These are phyloP conservation scores for Cybosia mesomella DNA, from an alignment of 2,888 invertebrate genomes.

Conservation along the genomic window DNA sequence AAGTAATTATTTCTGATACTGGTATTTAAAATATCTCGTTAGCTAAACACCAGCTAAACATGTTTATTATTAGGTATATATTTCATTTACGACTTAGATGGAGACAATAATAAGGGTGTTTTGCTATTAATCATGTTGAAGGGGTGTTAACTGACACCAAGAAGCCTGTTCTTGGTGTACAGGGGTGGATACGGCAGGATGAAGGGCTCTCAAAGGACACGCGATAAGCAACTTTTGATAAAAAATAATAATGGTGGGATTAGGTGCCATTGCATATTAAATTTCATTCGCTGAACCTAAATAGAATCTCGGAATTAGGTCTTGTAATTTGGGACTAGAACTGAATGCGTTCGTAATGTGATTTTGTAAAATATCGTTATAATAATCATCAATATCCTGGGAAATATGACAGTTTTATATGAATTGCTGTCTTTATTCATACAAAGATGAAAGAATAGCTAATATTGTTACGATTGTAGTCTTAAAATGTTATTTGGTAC, in stretches of 20 bases:
- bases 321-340: background rate
- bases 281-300: background rate
- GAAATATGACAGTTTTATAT: background rate
- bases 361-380: background rate
- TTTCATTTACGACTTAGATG: background rate
- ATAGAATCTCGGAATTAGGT: background rate
- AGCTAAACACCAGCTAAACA: slow-evolving; percentile 1
- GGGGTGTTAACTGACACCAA: slow-evolving; percentile 17
- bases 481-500: background rate
- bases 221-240: slow-evolving; percentile 35
- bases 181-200: slow-evolving; percentile 23
- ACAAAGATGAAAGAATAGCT: background rate
- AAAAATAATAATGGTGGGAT: slow-evolving; percentile 10
- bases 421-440: background rate
- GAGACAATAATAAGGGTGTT: slow-evolving; percentile 3
- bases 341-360: background rate
- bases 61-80: background rate
- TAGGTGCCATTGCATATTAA: background rate
- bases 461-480: background rate
- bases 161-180: background rate
- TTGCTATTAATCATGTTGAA: slow-evolving; percentile 24
- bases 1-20: background rate
- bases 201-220: slow-evolving; percentile 10
- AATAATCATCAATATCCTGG: background rate
- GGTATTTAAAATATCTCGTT: background rate